Conservation (phyloP, 2,797 vertebrate genomes). For the Muscicapa striata region DNA sequence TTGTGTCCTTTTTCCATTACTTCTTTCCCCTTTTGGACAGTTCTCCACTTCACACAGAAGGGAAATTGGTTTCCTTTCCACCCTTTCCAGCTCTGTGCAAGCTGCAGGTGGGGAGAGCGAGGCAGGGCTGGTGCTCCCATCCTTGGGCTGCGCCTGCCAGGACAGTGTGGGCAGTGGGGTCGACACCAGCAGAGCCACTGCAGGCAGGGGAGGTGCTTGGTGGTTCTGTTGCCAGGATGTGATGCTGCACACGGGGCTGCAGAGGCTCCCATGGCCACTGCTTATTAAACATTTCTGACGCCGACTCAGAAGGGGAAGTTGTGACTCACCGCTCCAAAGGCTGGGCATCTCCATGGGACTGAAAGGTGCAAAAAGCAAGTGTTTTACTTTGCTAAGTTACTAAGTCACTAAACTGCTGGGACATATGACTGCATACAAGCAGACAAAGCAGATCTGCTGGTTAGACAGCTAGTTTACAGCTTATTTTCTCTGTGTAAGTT, state of each 20-base stretch:
- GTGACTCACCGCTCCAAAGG: not conserved
- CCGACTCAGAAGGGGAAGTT: not conserved
- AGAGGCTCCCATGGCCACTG: not conserved
- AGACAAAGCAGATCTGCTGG: not conserved
- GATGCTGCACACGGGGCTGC: not conserved
- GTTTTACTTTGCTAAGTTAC: constrained; percentile 39
- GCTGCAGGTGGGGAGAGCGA: not conserved
- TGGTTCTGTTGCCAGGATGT: not conserved
- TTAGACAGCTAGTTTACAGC: not conserved
- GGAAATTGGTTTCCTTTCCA: not conserved
- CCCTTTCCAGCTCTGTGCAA: not conserved
- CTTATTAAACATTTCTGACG: not conserved
- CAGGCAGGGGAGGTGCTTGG: not conserved
- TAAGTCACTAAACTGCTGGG: constrained; percentile 33
- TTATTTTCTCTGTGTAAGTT: not conserved
- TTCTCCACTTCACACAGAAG: not conserved
- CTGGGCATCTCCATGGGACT: not conserved
- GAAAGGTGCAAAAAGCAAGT: constrained; percentile 43
- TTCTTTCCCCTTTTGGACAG: not conserved
- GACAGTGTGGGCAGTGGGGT: fast-evolving
- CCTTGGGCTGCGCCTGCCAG: not conserved
- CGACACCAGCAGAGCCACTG: not conserved
- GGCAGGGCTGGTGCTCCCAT: not conserved
- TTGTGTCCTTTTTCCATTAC: not conserved
- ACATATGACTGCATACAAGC: not conserved